A percentile compares a stretch with the other conserved stretches of the same genome.
Conservation (phyloP, 2,888 invertebrate genomes). For the Dexiosoma caninum region DNA sequence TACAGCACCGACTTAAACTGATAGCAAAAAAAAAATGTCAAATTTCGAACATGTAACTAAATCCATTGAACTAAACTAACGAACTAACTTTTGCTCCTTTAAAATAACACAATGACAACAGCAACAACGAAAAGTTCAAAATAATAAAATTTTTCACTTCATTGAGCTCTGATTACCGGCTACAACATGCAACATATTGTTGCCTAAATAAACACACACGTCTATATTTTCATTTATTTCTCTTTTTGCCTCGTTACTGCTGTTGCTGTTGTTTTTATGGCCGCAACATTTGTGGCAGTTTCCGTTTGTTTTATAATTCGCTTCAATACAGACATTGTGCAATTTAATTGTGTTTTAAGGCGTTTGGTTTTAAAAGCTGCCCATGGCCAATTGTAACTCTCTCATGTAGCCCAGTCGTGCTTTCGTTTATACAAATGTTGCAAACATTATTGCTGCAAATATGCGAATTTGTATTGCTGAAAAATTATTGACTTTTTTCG, state of each 20-base stretch:
- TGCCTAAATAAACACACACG: not conserved
- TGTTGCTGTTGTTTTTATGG: constrained; percentile 22
- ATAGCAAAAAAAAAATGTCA: too few relatives aligned
- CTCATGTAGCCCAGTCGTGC: not conserved
- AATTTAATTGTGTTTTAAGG: constrained; percentile 36
- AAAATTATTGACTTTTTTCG: constrained; percentile 51
- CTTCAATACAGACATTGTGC: constrained; percentile 7
- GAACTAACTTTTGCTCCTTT: constrained; percentile 16
- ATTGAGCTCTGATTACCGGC: constrained; percentile 51
- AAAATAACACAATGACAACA: not conserved
- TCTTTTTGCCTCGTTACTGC: not conserved
- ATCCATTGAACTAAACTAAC: not conserved
- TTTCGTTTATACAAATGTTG: constrained; percentile 6
- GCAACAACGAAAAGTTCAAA: too few relatives aligned
- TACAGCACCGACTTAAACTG: too few relatives aligned
- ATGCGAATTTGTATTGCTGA: constrained; percentile 36
- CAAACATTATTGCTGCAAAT: constrained; percentile 21
- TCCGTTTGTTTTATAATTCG: constrained; percentile 41
- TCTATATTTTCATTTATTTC: not conserved
- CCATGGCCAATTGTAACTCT: constrained; percentile 5
- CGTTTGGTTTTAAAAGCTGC: not conserved
- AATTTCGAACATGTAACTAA: too few relatives aligned
- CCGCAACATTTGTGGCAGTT: constrained; percentile 58
- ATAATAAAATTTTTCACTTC: constrained; percentile 56
- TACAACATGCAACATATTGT: constrained; percentile 46